Base-by-base conservation (phyloP, 1,140 invertebrate genomes). In the Lepidostoma basale region DNA sequence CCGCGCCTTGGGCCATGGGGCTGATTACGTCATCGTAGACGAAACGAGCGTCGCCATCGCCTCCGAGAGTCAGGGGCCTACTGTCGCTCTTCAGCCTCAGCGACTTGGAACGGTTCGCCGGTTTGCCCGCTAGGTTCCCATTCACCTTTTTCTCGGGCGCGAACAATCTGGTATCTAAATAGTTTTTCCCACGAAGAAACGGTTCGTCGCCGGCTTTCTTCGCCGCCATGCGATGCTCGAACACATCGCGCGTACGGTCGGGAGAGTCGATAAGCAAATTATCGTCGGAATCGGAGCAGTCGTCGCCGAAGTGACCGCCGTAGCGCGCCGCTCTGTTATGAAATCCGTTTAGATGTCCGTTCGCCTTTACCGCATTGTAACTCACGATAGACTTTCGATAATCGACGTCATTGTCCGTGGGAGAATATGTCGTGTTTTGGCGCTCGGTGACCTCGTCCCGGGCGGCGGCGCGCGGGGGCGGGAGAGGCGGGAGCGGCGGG, bases 101-200 rank as follows among this genome's bases (percentile, higher is more conserved):
- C 36, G 82, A 83, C 77, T 83, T 83, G 60, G 81, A 83, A 67
- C 81, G 80, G 77, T 80, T 81, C 73, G 76, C 81, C 73, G 79
- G 77, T 44, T 62, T 62, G 33, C 52, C 23, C 9, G 62, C 45
- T 3, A 16, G 16, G 42, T 49, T 67, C 42, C 63, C 69, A 39
- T 70, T 70, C 59, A 56, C 64, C 47, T 64, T 64, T 47, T 49
- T 68, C 66, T 63, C 68, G 16, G 44, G 42, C 44, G 25, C 39
- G 62, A 69, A 69, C 59, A 58, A 70, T 62, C 45, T 65, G 28
- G 33, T 42, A 28, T 66, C 62, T 59, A 36, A 36, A 44, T 64
- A 44, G 36, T 44, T 47, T 62, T 71, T 71, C 69, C 69, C 69
- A 71, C 66, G 59, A 30, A 44, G 58, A 59, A 68, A 67, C 69